Conservation (phyloP, 2,113 vertebrate species). For the Aspiorhynchus laticeps region DNA sequence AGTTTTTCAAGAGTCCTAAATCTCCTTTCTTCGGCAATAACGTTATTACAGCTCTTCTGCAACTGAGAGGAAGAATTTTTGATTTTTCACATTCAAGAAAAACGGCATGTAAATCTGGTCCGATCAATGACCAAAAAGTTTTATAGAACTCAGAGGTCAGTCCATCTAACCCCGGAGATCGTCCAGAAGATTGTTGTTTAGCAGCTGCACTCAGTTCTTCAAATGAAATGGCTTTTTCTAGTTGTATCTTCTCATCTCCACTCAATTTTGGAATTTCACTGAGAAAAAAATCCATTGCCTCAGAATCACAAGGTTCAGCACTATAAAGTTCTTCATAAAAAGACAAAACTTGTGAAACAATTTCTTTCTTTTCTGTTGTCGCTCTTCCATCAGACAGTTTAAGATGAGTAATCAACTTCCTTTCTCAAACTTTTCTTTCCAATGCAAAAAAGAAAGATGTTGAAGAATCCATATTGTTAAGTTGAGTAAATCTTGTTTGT, state of each 20-base stretch:
- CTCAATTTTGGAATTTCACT: no score
- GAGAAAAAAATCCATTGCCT: neutral
- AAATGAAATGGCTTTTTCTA: no score
- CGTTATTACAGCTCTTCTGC: neutral
- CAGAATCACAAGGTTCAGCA: neutral
- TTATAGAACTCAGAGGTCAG: neutral
- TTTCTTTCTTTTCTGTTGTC: neutral
- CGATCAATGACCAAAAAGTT: neutral
- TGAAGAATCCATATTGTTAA: no score
- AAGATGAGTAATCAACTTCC: neutral
- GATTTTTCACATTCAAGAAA: constrained; percentile 14
- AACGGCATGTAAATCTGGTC: neutral
- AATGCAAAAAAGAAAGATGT: neutral
- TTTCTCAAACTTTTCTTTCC: neutral
- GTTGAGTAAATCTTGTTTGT: no score
- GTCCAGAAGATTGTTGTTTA: neutral
- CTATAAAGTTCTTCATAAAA: constrained; percentile 13
- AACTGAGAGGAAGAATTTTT: neutral
- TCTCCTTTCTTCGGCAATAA: no score
- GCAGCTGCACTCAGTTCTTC: neutral
- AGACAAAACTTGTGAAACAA: neutral
- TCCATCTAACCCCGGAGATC: neutral
- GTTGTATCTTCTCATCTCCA: no score
- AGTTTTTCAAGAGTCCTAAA: no score
- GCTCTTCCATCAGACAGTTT: neutral